These are phyloP conservation scores for Malacoraja senta DNA, from an alignment of 2,797 vertebrate species.

Conservation along the genomic window DNA sequence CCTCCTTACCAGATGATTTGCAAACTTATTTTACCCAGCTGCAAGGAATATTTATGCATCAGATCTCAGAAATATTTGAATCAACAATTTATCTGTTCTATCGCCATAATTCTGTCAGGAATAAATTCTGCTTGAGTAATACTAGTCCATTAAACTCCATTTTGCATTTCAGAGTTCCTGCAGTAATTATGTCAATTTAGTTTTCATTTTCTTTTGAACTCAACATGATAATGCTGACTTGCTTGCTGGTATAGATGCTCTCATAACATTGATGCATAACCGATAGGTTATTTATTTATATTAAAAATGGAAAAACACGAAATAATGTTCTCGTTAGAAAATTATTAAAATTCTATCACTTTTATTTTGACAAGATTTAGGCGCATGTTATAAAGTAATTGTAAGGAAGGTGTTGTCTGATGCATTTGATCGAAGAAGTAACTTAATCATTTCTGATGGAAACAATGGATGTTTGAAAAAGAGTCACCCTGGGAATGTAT, in stretches of 20 bases:
- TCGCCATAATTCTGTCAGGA: neutral
- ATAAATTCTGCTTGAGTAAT: neutral
- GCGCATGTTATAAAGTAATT: neutral
- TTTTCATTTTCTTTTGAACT: slow-evolving; percentile 13
- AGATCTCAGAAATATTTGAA: neutral
- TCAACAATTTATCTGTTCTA: neutral
- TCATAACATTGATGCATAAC: slow-evolving; percentile 5
- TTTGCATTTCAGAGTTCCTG: neutral
- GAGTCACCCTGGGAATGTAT: neutral
- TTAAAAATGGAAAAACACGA: neutral
- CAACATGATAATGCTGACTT: neutral
- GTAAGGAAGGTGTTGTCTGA: neutral
- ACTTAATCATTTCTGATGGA: neutral
- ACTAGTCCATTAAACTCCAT: slow-evolving; percentile 22
- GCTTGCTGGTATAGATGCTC: neutral
- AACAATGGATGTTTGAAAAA: neutral
- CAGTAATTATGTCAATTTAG: slow-evolving; percentile 12
- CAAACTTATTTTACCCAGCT: neutral
- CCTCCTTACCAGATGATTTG: neutral
- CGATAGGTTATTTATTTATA: neutral
- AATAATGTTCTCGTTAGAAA: neutral
- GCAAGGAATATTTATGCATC: neutral
- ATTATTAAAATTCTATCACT: neutral
- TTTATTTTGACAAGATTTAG: neutral
- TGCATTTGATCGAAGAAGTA: neutral